Base-by-base conservation (phyloP, 2,113 vertebrate genomes). In the Scophthalmus maximus region DNA sequence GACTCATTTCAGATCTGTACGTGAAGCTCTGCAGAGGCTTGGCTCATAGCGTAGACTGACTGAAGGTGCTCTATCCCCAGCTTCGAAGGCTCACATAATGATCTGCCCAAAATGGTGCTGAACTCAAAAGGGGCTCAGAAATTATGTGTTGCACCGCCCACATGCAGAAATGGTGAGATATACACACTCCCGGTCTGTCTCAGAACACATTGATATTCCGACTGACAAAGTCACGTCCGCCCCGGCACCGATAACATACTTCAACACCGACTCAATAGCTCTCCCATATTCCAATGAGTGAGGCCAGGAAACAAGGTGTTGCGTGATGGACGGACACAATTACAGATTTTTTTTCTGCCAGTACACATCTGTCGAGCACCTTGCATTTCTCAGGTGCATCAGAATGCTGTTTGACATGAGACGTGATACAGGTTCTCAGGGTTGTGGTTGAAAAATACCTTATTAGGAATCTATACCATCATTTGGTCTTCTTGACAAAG, bases 271-370 rank as follows among this genome's bases (percentile, higher is more conserved):
- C n/a, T n/a, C n/a, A n/a, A 56, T 26, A 46, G 58, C 25, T 11
- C 65, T 27, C 49, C 44, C 23, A 22, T 77, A 55, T 44, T 74
- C 65, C 70, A 61, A 53, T 20, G 70, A 78, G 73, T 60, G 52
- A 74, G 63, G 42, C 27, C 44, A 58, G 64, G 79, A 81, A 87
- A 85, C 79, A 57, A 71, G 27, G 68, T 57, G 73, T 56, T 18
- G 12, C 7, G 23, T 88, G 90, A 88, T 87, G 82, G 87, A 88
- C 87, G 83, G 83, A 79, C 61, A 57, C 81, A 87, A 86, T 90
- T 80, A 78, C 68, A 38, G 47, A 25, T 59, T 82, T 64, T 73
- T 86, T 83, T 81, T 71, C 76, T 60, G 64, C 63, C 62, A 53
- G 73, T 18, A 23, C 49, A 75, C 56, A 69, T 77, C 76, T 86